Conservation (phyloP, 2,888 invertebrate species). For the Epistrophe eligans region DNA sequence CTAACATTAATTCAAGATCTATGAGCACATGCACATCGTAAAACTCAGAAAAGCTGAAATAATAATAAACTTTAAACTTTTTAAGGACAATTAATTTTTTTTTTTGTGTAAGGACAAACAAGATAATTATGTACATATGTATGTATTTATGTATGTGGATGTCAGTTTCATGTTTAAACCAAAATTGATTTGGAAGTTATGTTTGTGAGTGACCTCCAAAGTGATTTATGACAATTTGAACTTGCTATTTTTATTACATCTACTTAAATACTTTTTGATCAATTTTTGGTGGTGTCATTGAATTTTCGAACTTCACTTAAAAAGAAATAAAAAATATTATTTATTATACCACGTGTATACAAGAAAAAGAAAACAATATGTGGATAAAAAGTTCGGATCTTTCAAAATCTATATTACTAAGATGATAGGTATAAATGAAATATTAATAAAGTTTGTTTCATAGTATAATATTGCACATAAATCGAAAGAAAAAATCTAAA, state of each 20-base stretch:
- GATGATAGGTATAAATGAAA: no score
- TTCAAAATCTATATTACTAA: no score
- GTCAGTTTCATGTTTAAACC: constrained; percentile 2
- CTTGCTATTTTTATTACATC: constrained; percentile 15
- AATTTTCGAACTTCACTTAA: neutral
- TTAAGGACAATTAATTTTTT: constrained; percentile 14
- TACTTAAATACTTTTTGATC: neutral
- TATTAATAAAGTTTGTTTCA: no score
- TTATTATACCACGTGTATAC: no score
- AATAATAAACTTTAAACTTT: constrained; percentile 31
- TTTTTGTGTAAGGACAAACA: constrained; percentile 8
- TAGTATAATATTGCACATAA: no score
- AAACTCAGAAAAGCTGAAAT: constrained; percentile 14
- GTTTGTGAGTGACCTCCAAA: neutral
- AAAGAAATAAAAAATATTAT: no score
- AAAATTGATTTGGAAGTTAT: constrained; percentile 21
- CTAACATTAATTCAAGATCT: constrained; percentile 4
- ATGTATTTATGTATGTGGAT: no score
- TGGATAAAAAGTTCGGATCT: no score
- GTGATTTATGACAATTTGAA: constrained; percentile 28
- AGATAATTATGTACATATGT: no score
- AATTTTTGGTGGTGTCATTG: neutral
- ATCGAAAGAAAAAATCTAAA: no score
- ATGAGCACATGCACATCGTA: constrained; percentile 16
- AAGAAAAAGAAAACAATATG: no score